Percentiles rank a stretch among this genome's conserved stretches.
These are phyloP conservation scores for Scrobipalpa atriplicella DNA, from an alignment of 2,888 invertebrate species.

Conservation along the genomic window DNA sequence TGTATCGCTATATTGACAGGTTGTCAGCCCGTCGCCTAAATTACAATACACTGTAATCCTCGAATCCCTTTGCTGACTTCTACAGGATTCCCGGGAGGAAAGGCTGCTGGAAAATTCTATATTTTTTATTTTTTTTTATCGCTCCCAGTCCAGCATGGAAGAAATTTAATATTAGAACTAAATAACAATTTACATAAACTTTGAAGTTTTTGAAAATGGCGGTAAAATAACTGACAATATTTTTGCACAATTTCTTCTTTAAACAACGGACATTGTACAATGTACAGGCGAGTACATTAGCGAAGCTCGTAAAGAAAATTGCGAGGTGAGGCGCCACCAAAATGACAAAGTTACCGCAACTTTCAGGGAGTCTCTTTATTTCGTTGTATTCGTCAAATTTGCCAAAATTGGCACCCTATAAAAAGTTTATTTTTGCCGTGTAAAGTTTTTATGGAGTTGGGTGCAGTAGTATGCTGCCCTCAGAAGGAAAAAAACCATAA, in stretches of 20 bases:
- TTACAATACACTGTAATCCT: too few relatives aligned
- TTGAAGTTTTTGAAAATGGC: too few relatives aligned
- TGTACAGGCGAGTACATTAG: slow-evolving; percentile 17
- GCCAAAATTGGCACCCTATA: slow-evolving; percentile 28
- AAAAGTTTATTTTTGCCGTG: slow-evolving; percentile 28
- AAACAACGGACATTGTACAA: not conserved
- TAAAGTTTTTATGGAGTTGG: slow-evolving; percentile 38
- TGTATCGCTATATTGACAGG: too few relatives aligned
- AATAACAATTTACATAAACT: too few relatives aligned
- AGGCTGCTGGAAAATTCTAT: too few relatives aligned
- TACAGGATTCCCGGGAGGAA: too few relatives aligned
- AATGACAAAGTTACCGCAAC: slow-evolving; percentile 31
- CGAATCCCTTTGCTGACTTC: too few relatives aligned
- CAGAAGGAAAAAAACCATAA: too few relatives aligned
- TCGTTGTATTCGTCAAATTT: slow-evolving; percentile 25
- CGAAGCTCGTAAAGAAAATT: slow-evolving; percentile 27
- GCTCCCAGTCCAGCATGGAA: too few relatives aligned
- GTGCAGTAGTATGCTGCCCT: slow-evolving; percentile 16
- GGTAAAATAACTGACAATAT: not conserved
- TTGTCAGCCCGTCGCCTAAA: too few relatives aligned
- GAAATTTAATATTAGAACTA: too few relatives aligned
- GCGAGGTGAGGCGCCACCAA: slow-evolving; percentile 16
- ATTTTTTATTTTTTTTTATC: too few relatives aligned
- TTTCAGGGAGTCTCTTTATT: slow-evolving; percentile 26
- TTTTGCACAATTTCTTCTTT: not conserved